Conservation (phyloP, 2,888 invertebrate genomes). For the Eumerus sabulonum region DNA sequence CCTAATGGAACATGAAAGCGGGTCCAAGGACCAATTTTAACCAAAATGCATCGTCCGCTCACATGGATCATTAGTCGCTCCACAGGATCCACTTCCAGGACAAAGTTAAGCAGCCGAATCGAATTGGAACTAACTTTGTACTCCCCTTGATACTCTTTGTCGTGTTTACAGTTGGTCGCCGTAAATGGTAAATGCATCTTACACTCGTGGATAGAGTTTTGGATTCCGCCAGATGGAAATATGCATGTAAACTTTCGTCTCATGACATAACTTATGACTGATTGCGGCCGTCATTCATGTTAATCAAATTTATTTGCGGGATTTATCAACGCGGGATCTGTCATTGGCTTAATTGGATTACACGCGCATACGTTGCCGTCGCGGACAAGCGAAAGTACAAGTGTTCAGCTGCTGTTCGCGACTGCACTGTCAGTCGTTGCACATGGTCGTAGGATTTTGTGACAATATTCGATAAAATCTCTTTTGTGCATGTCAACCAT, state of each 20-base stretch:
- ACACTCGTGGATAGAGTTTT: background rate
- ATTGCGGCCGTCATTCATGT: conserved; percentile 62
- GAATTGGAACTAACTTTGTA: background rate
- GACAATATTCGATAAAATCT: conserved; percentile 52
- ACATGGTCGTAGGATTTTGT: conserved; percentile 27
- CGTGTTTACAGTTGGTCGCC: background rate
- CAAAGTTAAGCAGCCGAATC: background rate
- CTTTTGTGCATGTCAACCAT: background rate
- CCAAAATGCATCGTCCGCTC: conserved; percentile 39
- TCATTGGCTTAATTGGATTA: conserved; percentile 63
- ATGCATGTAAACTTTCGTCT: background rate
- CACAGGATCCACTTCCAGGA: conserved; percentile 28
- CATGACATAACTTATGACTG: conserved; percentile 57
- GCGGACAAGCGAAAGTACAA: background rate
- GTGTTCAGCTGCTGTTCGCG: conserved; percentile 41
- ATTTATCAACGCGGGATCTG: conserved; percentile 41
- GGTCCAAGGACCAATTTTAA: conserved; percentile 53
- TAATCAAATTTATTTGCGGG: conserved; percentile 62
- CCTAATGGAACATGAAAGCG: conserved; percentile 60
- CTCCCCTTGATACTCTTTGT: background rate
- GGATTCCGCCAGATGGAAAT: background rate
- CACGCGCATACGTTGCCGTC: background rate
- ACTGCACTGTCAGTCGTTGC: conserved; percentile 1
- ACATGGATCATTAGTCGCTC: conserved; percentile 62
- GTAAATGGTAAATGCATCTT: background rate